Conservation (phyloP, 2,113 vertebrate genomes). For the Festucalex cinctus region DNA sequence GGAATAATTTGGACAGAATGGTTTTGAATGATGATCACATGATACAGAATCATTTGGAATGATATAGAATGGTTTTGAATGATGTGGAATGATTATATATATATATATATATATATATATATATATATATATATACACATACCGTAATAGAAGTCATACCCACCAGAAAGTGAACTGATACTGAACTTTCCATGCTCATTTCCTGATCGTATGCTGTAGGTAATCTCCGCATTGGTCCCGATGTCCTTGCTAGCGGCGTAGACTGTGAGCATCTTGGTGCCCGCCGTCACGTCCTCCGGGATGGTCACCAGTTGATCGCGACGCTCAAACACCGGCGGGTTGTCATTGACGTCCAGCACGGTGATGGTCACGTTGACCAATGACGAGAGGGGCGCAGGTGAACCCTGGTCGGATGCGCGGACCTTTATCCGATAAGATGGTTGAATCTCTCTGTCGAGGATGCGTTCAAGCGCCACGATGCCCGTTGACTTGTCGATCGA, state of each 20-base stretch:
- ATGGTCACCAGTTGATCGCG: constrained; percentile 88
- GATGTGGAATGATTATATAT: too few relatives aligned
- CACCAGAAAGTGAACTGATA: constrained; percentile 86
- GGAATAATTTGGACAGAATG: too few relatives aligned
- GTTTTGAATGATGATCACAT: too few relatives aligned
- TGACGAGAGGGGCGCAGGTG: constrained; percentile 77
- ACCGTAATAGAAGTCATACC: constrained; percentile 26
- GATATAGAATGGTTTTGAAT: too few relatives aligned
- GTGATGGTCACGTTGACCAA: constrained; percentile 84
- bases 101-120: too few relatives aligned
- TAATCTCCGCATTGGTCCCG: constrained; percentile 93
- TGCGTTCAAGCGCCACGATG: constrained; percentile 84
- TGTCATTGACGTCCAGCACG: constrained; percentile 94
- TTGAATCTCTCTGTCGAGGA: constrained; percentile 88
- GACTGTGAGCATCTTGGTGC: constrained; percentile 83
- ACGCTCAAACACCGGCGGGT: constrained; percentile 92
- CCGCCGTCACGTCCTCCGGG: constrained; percentile 83
- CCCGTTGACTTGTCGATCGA: constrained; percentile 86
- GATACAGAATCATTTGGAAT: too few relatives aligned
- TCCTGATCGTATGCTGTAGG: constrained; percentile 89
- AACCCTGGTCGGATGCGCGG: constrained; percentile 83
- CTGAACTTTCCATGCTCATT: constrained; percentile 91
- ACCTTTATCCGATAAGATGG: constrained; percentile 84
- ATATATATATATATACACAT: too few relatives aligned
- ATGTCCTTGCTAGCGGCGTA: constrained; percentile 95